phyloP scores from a whole-genome alignment of 2,888 invertebrate species.

The Campoplex capitator region DNA sequence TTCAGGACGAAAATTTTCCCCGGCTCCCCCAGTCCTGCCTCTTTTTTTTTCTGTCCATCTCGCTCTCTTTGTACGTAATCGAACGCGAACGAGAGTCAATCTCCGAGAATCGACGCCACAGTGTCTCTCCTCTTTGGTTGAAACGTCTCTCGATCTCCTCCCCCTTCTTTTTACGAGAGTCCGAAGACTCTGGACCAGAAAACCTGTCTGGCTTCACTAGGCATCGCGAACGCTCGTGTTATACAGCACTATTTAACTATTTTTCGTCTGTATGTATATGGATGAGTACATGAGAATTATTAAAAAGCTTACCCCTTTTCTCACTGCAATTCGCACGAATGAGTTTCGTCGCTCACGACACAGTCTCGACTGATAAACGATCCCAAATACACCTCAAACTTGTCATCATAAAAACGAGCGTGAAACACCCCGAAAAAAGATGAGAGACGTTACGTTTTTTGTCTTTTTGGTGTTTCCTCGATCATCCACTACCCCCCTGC shows the following conservation, averaged over 20 bases:
- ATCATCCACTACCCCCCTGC: conserved; percentile 17
- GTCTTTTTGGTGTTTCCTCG: background rate
- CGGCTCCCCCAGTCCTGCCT: background rate
- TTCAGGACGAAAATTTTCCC: background rate
- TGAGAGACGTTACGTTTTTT: conserved; percentile 28
- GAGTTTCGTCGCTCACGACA: conserved; percentile 17
- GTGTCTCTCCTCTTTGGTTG: conserved; percentile 19
- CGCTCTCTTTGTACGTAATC: conserved; percentile 39
- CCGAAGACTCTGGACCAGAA: conserved; percentile 11
- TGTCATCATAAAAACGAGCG: conserved; percentile 69
- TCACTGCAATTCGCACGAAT: conserved; percentile 16
- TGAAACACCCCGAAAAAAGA: conserved; percentile 31
- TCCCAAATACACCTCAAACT: conserved; percentile 73
- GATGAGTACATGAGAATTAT: background rate
- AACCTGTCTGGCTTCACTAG: conserved; percentile 7
- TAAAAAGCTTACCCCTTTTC: conserved; percentile 49
- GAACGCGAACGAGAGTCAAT: conserved; percentile 28
- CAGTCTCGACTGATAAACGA: conserved; percentile 68
- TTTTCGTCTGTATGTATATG: background rate
- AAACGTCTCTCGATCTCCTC: conserved; percentile 3
- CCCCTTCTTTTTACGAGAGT: background rate
- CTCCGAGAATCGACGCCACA: conserved; percentile 51
- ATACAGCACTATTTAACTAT: background rate
- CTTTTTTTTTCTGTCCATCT: background rate
- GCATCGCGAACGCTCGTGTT: background rate